phyloP scores from a whole-genome alignment of 2,113 vertebrate genomes.

The Entomyzon cyanotis region DNA sequence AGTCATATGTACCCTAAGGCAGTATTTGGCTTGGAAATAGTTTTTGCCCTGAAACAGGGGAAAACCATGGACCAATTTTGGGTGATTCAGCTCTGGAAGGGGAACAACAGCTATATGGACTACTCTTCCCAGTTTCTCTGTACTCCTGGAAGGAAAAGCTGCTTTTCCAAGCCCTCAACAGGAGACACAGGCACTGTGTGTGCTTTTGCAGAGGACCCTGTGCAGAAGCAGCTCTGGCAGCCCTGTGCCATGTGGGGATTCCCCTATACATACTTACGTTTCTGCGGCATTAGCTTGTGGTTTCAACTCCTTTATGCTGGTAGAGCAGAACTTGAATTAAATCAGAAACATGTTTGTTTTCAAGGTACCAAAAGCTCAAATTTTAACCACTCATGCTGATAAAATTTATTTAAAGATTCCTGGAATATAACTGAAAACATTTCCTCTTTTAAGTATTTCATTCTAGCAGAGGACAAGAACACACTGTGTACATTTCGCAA shows the following conservation, averaged over 20 bases:
- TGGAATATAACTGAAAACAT: conserved; percentile 53
- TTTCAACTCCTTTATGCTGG: background rate
- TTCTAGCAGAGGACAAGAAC: conserved; percentile 53
- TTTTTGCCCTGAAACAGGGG: background rate
- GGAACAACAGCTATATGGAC: background rate
- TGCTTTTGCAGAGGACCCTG: background rate
- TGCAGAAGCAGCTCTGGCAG: background rate
- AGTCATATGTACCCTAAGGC: background rate
- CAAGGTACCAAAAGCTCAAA: conserved; percentile 13
- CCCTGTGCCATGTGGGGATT: background rate
- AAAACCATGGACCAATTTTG: background rate
- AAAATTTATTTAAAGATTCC: conserved; percentile 14
- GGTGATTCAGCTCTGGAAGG: background rate
- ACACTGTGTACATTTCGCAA: conserved; percentile 59
- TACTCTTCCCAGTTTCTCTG: background rate
- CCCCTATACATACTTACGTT: background rate
- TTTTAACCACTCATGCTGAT: background rate
- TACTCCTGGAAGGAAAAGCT: background rate
- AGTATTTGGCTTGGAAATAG: background rate
- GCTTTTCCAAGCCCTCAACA: background rate
- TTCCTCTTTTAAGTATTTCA: conserved; percentile 60
- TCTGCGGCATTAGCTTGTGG: background rate
- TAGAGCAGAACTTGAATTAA: background rate
- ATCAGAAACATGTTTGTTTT: conserved; percentile 14
- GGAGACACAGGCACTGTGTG: background rate